phyloP scores from a whole-genome alignment of 2,888 invertebrate genomes.

The Microctonus brassicae region DNA sequence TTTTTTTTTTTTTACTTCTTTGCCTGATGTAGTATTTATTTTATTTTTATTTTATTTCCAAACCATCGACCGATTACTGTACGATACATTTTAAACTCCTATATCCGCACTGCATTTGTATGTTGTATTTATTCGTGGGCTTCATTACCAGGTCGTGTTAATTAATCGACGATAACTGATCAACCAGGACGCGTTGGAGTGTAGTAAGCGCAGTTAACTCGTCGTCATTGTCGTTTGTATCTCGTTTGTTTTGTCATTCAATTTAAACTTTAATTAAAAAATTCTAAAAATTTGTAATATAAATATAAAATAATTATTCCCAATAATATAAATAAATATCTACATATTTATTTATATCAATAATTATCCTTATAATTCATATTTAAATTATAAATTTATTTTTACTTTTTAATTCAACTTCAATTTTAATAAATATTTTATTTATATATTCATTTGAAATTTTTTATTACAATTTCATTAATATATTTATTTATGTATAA shows the following conservation, averaged over 20 bases:
- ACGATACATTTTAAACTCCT: neutral
- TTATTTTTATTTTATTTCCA: neutral
- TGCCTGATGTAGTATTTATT: neutral
- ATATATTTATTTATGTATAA: neutral
- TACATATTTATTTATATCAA: no score
- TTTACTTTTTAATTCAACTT: neutral
- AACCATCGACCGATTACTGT: neutral
- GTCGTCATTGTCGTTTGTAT: neutral
- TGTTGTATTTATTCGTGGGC: conserved; percentile 50
- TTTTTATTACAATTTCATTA: neutral
- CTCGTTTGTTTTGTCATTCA: neutral
- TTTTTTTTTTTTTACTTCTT: no score
- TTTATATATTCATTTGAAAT: neutral
- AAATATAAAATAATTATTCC: no score
- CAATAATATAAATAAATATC: no score
- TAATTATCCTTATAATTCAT: no score
- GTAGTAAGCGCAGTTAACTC: conserved; percentile 24
- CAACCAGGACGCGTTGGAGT: conserved; percentile 48
- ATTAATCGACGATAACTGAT: conserved; percentile 65
- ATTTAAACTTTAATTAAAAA: neutral
- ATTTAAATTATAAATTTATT: neutral
- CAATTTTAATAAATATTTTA: neutral
- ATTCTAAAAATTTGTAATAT: no score
- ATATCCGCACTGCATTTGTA: conserved; percentile 28
- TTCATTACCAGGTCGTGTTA: conserved; percentile 65